phyloP scores from a whole-genome alignment of 1,140 invertebrate species.

The Zaprionus capensis region DNA sequence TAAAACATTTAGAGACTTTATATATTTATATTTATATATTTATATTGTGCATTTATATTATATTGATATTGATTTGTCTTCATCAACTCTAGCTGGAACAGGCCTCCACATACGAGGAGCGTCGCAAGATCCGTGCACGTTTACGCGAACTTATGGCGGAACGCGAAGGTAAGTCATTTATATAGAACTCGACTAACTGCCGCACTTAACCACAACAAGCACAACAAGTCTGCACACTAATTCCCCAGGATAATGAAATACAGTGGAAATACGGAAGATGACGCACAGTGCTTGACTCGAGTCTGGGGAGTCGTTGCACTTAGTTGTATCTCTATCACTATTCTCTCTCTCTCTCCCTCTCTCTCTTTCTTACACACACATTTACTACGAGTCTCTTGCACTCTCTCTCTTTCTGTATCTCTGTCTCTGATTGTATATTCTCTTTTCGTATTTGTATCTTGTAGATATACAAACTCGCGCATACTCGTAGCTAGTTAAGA shows the following conservation, averaged over 20 bases:
- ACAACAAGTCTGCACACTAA: constrained; percentile 29
- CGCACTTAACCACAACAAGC: constrained; percentile 22
- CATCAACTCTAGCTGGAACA: constrained; percentile 89
- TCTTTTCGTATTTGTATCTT: constrained; percentile 54
- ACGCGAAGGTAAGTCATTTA: constrained; percentile 87
- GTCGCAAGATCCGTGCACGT: constrained; percentile 91
- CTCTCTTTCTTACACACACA: not conserved
- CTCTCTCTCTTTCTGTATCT: constrained; percentile 15
- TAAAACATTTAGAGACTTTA: not conserved
- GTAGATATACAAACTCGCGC: constrained; percentile 52
- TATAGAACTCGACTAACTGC: not conserved
- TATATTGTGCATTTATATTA: not conserved
- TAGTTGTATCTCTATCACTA: not conserved
- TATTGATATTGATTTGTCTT: constrained; percentile 56
- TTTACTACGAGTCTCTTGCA: not conserved
- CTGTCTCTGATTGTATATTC: constrained; percentile 40
- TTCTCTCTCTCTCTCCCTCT: constrained; percentile 1
- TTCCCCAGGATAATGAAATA: constrained; percentile 4
- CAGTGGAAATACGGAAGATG: not conserved
- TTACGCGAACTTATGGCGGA: constrained; percentile 91
- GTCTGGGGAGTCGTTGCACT: not conserved
- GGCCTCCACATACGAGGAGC: constrained; percentile 93
- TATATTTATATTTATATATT: too few relatives aligned
- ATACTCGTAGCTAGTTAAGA: constrained; percentile 46
- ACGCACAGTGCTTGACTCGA: not conserved